A percentile compares a stretch with the other conserved stretches of the same genome.
phyloP scores from a whole-genome alignment of 2,888 invertebrate genomes.

The Cryptocephalus primarius region DNA sequence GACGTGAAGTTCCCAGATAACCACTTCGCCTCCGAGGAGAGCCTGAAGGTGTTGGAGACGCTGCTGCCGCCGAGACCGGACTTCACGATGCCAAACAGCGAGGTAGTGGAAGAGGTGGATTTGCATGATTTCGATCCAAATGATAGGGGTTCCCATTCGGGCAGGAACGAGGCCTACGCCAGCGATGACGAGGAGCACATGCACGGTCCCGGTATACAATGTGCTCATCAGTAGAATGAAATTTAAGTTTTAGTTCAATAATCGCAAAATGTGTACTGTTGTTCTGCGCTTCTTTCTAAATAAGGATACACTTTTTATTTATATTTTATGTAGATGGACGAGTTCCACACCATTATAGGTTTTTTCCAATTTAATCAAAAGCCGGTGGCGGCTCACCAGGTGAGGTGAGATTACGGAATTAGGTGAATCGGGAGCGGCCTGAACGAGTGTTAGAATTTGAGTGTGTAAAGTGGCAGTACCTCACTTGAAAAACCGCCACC shows the following conservation, averaged over 20 bases:
- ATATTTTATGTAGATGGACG: too few species aligned
- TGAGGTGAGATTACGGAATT: too few species aligned
- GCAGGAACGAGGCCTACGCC: conserved; percentile 59
- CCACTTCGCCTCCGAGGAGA: conserved; percentile 61
- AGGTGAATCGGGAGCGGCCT: too few species aligned
- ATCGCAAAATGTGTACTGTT: conserved; percentile 21
- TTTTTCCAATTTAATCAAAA: too few species aligned
- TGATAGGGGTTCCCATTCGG: conserved; percentile 39
- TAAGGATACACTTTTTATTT: conserved; percentile 23
- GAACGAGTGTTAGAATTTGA: too few species aligned
- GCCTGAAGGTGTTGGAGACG: conserved; percentile 57
- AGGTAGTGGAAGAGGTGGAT: conserved; percentile 79
- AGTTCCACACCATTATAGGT: too few species aligned
- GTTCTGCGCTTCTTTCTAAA: conserved; percentile 36
- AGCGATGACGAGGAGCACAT: conserved; percentile 57
- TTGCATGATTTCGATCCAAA: conserved; percentile 63
- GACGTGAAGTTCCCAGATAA: conserved; percentile 75
- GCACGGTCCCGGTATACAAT: conserved; percentile 54
- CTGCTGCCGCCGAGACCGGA: conserved; percentile 62
- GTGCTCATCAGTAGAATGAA: conserved; percentile 63
- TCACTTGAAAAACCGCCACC: too few species aligned
- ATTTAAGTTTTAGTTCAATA: conserved; percentile 10
- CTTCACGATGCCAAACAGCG: conserved; percentile 62
- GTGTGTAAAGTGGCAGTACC: too few species aligned
- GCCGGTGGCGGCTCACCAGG: too few species aligned